A percentile compares a stretch with the other conserved stretches of the same genome.
Evolutionary conservation across 2,113 vertebrate species (phyloP).

Genomic region (Channa maculata): DNA sequence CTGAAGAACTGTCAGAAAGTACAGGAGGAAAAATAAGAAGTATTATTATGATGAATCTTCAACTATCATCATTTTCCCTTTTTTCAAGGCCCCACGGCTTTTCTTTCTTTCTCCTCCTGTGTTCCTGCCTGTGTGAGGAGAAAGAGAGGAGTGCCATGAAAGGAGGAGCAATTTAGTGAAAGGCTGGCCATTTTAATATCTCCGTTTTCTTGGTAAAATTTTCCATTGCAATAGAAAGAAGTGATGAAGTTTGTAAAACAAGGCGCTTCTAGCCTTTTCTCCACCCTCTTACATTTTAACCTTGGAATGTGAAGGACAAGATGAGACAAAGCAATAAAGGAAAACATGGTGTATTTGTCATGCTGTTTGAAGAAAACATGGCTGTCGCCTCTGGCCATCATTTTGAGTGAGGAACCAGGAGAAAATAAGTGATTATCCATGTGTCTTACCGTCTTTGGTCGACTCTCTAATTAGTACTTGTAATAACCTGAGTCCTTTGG

Average conservation of each 20-base stretch:
- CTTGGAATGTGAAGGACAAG: conserved; percentile 41
- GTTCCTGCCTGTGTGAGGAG: conserved; percentile 26
- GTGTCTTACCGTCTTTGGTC: conserved; percentile 34
- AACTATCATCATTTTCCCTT: conserved; percentile 13
- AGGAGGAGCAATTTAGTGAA: conserved; percentile 7
- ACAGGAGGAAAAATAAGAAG: background rate
- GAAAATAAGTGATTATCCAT: conserved; percentile 66
- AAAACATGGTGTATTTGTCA: conserved; percentile 32
- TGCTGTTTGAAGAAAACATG: conserved; percentile 13
- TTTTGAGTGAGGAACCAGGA: conserved; percentile 42
- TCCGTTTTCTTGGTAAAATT: conserved; percentile 19
- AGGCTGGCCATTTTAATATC: conserved; percentile 1
- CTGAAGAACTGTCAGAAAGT: conserved; percentile 8
- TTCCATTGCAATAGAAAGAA: conserved; percentile 19
- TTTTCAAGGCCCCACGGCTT: conserved; percentile 23
- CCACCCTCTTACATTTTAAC: background rate
- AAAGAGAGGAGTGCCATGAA: conserved; percentile 18
- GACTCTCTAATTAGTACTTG: conserved; percentile 73
- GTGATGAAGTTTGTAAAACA: conserved; percentile 31
- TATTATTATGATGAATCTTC: conserved; percentile 33
- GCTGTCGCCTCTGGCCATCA: conserved; percentile 23
- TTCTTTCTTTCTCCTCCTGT: conserved; percentile 24
- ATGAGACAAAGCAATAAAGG: background rate
- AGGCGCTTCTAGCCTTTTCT: background rate
- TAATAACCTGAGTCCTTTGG: conserved; percentile 77